Evolutionary conservation across 1,140 invertebrate species (phyloP).

Genomic region (Phymorhynchus buccinoides): DNA sequence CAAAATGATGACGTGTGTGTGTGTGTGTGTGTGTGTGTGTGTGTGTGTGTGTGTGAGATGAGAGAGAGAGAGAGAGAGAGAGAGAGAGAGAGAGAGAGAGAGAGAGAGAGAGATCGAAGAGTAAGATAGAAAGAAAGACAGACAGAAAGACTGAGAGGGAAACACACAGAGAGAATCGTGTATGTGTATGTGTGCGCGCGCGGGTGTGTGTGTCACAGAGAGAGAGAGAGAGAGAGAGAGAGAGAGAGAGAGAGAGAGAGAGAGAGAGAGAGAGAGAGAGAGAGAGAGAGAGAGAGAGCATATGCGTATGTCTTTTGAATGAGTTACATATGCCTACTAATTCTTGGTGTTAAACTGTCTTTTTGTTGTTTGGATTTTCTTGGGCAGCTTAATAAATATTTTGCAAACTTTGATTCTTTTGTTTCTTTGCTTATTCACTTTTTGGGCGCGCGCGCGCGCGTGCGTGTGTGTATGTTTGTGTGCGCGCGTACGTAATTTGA

Average conservation of each 20-base stretch:
- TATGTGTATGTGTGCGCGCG: not conserved
- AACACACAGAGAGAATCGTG: not conserved
- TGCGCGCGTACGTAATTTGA: too few species aligned
- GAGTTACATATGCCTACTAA: too few species aligned
- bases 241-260: too few species aligned
- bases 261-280: too few species aligned
- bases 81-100: not conserved
- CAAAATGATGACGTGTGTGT: not conserved
- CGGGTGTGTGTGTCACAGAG: not conserved
- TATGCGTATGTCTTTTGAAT: too few species aligned
- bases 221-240: not conserved
- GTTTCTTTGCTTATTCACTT: not conserved
- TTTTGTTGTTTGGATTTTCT: too few species aligned
- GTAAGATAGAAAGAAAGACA: too few species aligned
- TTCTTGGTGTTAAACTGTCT: too few species aligned
- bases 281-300: too few species aligned
- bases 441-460: not conserved
- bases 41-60: not conserved
- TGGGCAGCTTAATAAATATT: not conserved
- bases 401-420: too few species aligned
- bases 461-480: not conserved
- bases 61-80: not conserved
- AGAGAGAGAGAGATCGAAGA: not conserved
- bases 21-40: not conserved
- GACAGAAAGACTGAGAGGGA: too few species aligned